These are phyloP conservation scores for Tetrapedia diversipes DNA, from an alignment of 2,888 invertebrate species.

Conservation along the genomic window DNA sequence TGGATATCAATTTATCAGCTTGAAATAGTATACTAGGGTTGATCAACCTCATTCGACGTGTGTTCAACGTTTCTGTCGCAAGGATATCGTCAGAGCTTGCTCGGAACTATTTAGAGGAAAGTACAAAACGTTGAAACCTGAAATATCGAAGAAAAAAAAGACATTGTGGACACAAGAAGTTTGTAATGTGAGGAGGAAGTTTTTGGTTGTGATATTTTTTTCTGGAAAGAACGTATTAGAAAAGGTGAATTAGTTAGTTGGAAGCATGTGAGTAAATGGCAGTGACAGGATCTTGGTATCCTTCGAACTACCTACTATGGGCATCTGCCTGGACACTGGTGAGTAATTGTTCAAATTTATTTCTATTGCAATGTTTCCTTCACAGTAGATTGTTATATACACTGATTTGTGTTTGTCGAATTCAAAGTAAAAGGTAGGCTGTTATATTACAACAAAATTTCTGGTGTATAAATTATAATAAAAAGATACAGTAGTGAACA, in stretches of 20 bases:
- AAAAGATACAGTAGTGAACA: too few species aligned
- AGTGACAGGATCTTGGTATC: slow-evolving; percentile 75
- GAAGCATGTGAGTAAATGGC: slow-evolving; percentile 82
- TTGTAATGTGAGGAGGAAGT: slow-evolving; percentile 40
- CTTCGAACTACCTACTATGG: slow-evolving; percentile 82
- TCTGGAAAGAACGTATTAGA: slow-evolving; percentile 17
- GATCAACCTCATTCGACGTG: slow-evolving; percentile 4
- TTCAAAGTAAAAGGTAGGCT: too few species aligned
- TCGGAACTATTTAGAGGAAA: not conserved
- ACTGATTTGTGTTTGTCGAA: too few species aligned
- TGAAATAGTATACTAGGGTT: slow-evolving; percentile 63
- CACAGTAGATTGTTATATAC: too few species aligned
- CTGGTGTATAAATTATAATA: too few species aligned
- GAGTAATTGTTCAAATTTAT: slow-evolving; percentile 64
- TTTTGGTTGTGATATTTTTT: slow-evolving; percentile 4
- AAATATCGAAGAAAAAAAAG: not conserved
- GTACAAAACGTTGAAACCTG: slow-evolving; percentile 1
- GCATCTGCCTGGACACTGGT: slow-evolving; percentile 85
- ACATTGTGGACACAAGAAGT: not conserved
- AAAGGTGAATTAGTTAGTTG: slow-evolving; percentile 43
- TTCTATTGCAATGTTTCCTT: too few species aligned
- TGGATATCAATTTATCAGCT: slow-evolving; percentile 40
- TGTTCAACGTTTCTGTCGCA: not conserved
- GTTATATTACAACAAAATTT: too few species aligned
- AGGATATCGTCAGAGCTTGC: not conserved